These are phyloP conservation scores for Lingula anatina DNA, from an alignment of 2,888 invertebrate species.

Conservation along the genomic window DNA sequence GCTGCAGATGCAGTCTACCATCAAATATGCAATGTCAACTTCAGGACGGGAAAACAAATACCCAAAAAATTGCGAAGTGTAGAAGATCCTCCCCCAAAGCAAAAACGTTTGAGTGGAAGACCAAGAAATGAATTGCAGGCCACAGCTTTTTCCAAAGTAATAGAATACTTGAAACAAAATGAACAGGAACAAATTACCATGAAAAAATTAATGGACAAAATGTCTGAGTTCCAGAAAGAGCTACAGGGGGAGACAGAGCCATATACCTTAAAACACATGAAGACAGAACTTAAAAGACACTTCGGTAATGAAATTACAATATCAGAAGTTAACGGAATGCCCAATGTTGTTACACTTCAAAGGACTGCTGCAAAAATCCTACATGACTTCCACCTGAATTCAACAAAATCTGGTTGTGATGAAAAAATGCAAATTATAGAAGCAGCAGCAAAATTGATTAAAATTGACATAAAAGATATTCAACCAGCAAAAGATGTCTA, in stretches of 20 bases:
- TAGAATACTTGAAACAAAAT: slow-evolving; percentile 9
- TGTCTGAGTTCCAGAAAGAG: slow-evolving; percentile 11
- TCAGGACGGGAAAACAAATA: background rate
- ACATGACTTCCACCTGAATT: slow-evolving; percentile 8
- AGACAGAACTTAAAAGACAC: slow-evolving; percentile 12
- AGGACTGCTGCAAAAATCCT: slow-evolving; percentile 12
- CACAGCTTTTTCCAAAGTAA: slow-evolving; percentile 5
- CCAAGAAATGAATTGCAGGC: background rate
- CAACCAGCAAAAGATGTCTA: slow-evolving; percentile 7
- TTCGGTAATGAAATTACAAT: slow-evolving; percentile 16
- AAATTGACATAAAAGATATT: slow-evolving; percentile 18
- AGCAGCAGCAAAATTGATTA: slow-evolving; percentile 19
- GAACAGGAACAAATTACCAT: slow-evolving; percentile 14
- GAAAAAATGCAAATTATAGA: slow-evolving; percentile 12
- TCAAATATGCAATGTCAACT: slow-evolving; percentile 2
- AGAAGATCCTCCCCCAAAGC: background rate
- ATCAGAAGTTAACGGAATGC: slow-evolving; percentile 13
- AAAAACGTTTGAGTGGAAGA: background rate
- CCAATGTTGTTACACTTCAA: slow-evolving; percentile 16
- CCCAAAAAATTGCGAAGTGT: background rate
- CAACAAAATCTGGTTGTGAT: slow-evolving; percentile 8
- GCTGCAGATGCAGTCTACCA: slow-evolving; percentile 8
- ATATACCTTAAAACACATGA: slow-evolving; percentile 13
- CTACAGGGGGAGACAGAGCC: background rate
- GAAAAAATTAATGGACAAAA: slow-evolving; percentile 11